Conservation (phyloP, 2,113 vertebrate species). For the Indri indri region DNA sequence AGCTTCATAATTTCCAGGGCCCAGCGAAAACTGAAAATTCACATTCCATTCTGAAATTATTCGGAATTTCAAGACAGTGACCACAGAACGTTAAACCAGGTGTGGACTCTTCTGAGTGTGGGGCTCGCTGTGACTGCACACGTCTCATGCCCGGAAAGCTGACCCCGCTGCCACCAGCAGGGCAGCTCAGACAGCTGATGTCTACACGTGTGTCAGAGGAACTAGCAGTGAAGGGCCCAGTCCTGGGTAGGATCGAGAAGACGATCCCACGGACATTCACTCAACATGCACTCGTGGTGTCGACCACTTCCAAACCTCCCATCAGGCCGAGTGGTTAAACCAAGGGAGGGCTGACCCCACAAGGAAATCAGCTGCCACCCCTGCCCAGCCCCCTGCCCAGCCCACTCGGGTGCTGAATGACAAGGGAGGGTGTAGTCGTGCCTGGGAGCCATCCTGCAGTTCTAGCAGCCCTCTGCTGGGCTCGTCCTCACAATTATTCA, state of each 20-base stretch:
- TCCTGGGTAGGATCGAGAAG: not conserved
- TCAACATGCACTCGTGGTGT: not conserved
- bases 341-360: not conserved
- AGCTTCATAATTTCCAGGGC: not conserved
- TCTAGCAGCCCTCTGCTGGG: not conserved
- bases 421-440: not conserved
- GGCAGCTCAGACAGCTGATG: rapidly evolving
- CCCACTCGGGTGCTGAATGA: not conserved
- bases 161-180: not conserved
- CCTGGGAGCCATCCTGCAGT: not conserved
- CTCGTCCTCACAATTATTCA: not conserved
- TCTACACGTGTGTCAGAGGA: not conserved
- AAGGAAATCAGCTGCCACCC: not conserved
- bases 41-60: not conserved
- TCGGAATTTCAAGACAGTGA: not conserved
- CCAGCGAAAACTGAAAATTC: not conserved
- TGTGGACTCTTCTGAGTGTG: not conserved
- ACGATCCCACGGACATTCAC: not conserved
- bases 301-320: not conserved
- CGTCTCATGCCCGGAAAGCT: not conserved
- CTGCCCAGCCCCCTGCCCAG: not conserved
- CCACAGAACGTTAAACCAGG: not conserved
- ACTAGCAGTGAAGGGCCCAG: not conserved
- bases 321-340: not conserved
- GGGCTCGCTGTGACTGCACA: rapidly evolving